Percentiles rank a stretch among this genome's conserved stretches.
Evolutionary conservation across 2,888 invertebrate species (phyloP).

Genomic region (Unio delphinus): DNA sequence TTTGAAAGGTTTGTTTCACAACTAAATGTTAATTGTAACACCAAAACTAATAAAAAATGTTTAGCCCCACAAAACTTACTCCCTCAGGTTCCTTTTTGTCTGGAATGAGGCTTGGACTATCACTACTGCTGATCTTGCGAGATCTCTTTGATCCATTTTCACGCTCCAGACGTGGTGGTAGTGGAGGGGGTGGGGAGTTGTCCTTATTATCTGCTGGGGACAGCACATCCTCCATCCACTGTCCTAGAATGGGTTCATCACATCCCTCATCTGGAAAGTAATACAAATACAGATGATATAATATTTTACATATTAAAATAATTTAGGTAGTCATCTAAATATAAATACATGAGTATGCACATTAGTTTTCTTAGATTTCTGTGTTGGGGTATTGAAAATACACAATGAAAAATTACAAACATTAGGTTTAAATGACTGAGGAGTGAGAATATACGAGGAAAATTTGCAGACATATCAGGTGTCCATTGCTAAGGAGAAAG

Average conservation of each 20-base stretch:
- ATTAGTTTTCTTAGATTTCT: no score
- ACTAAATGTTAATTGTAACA: no score
- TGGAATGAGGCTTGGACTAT: conserved; percentile 77
- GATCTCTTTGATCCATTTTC: conserved; percentile 45
- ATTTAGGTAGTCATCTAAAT: no score
- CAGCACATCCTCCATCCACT: conserved; percentile 95
- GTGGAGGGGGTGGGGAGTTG: conserved; percentile 48
- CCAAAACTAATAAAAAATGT: not conserved
- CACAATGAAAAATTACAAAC: no score
- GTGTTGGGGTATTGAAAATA: no score
- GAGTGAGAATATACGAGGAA: no score
- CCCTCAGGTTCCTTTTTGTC: conserved; percentile 86
- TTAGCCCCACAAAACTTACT: conserved; percentile 67
- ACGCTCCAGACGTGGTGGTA: conserved; percentile 46
- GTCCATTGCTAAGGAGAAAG: no score
- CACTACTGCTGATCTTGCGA: conserved; percentile 54
- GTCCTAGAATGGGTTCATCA: conserved; percentile 86
- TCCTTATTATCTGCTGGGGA: conserved; percentile 72
- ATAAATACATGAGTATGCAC: no score
- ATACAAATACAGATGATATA: not conserved
- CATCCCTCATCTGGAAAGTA: conserved; percentile 70
- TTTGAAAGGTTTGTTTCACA: no score
- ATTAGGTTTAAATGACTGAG: no score
- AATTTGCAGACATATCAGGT: no score
- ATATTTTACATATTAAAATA: no score